Evolutionary conservation across 2,113 vertebrate species (phyloP), one percentile per base, ranked within the genome.

Genomic region (Erythrocercus mccallii): DNA sequence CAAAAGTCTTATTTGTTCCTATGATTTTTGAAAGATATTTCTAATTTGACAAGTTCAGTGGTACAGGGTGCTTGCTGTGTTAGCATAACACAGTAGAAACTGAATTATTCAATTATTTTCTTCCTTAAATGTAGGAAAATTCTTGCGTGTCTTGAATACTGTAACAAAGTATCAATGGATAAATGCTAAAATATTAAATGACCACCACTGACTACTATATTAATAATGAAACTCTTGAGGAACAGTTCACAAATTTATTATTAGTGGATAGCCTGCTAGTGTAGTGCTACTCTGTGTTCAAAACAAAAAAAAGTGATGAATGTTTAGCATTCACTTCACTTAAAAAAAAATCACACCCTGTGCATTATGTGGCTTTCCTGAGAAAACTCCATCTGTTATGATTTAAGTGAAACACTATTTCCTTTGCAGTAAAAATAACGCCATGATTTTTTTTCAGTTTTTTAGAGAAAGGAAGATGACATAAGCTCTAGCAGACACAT

Each of bases 301-400:
- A 95, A 96, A 88, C 92, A 97, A 95, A 89, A 66, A 77, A 89
- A 92, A 94, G 76, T 95, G 71, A 95, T 88, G 88, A 96, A 81
- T 86, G 72, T 88, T 93, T 93, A 96, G 40, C 79, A 92, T 93
- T 90, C 85, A 83, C 71, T 95, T 95, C 71, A 86, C 69, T 94
- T 78, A 18, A 82, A 95, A 95, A 95, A 90, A 95, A 76, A 61
- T 92, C 88, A 86, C 80, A 93, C 95, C 94, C 81, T 96, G 80
- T 93, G 72, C 69, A 92, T 96, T 94, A 90, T 93, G 88, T 96
- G 81, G 90, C 76, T 94, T 97, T 96, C 93, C 95, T 96, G 76
- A 90, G 90, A 96, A 92, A 94, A 90, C 64, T 93, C 95, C 88
- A 94, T 97, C 94, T 96, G 95, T 88, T 86, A 72, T 15, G 76